These are phyloP conservation scores for Psammodynastes pulverulentus DNA, from an alignment of 2,113 vertebrate genomes.

Conservation along the genomic window DNA sequence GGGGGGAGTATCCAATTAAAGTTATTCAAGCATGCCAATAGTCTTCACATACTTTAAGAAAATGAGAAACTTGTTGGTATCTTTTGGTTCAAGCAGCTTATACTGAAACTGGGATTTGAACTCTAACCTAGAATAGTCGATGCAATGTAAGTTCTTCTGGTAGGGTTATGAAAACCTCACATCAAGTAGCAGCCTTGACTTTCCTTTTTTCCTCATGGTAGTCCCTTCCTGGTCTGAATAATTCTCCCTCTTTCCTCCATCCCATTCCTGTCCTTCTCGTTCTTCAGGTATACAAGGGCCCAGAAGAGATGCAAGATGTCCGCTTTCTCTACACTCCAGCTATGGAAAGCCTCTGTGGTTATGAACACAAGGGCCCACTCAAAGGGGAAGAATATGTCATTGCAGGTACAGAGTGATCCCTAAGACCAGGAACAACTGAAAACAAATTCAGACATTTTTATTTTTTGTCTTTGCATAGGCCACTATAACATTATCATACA, in stretches of 20 bases:
- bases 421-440: background rate
- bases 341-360: constrained; percentile 63
- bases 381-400: constrained; percentile 60
- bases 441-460: background rate
- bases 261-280: background rate
- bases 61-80: background rate
- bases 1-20: background rate
- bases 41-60: background rate
- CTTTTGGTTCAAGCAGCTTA: background rate
- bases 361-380: constrained; percentile 41
- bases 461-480: background rate
- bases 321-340: constrained; percentile 53
- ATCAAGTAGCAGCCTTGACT: background rate
- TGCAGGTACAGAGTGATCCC: constrained; percentile 45
- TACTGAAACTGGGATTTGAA: background rate
- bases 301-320: constrained; percentile 18
- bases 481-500: background rate
- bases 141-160: background rate
- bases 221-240: background rate
- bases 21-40: background rate
- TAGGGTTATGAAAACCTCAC: background rate
- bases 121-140: background rate
- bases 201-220: background rate
- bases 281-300: constrained; percentile 64
- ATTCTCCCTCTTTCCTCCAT: background rate